Evolutionary conservation across 1,140 invertebrate species (phyloP).

Genomic region (Drosophila leontia): DNA sequence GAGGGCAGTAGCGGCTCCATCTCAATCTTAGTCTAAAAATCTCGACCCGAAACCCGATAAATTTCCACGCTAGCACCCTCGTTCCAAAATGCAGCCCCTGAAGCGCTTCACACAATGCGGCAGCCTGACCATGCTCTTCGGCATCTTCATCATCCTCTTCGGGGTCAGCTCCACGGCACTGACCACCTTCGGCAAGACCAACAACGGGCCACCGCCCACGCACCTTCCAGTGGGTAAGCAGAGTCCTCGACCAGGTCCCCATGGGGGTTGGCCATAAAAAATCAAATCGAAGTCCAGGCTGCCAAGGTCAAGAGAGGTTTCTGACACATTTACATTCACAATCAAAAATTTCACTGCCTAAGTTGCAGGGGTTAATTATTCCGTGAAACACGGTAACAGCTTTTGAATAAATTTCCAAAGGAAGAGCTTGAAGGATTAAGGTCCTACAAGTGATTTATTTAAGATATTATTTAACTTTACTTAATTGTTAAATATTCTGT

Average conservation of each 20-base stretch:
- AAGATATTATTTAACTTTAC: background rate
- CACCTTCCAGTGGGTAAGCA: slow-evolving; percentile 86
- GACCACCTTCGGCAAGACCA: slow-evolving; percentile 90
- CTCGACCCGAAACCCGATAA: slow-evolving; percentile 21
- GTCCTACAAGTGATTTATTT: background rate
- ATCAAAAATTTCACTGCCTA: slow-evolving; percentile 7
- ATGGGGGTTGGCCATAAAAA: slow-evolving; percentile 24
- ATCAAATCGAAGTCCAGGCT: slow-evolving; percentile 3
- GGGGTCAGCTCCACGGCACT: slow-evolving; percentile 87
- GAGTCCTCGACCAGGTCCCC: slow-evolving; percentile 1
- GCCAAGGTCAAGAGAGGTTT: slow-evolving; percentile 39
- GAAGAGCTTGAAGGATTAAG: background rate
- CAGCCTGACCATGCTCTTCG: slow-evolving; percentile 84
- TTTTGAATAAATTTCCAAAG: slow-evolving; percentile 1
- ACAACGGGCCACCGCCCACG: slow-evolving; percentile 86
- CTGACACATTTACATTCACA: slow-evolving; percentile 6
- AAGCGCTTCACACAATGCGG: slow-evolving; percentile 85
- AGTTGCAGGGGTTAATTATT: background rate
- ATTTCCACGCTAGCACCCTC: slow-evolving; percentile 1
- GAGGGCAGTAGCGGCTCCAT: background rate
- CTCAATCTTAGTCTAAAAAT: slow-evolving; percentile 1
- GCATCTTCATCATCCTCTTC: slow-evolving; percentile 84
- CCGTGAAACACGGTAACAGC: background rate
- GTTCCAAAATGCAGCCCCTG: slow-evolving; percentile 78
- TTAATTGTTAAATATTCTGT: background rate